phyloP scores from a whole-genome alignment of 2,888 invertebrate genomes.

The Abscondita cerata region DNA sequence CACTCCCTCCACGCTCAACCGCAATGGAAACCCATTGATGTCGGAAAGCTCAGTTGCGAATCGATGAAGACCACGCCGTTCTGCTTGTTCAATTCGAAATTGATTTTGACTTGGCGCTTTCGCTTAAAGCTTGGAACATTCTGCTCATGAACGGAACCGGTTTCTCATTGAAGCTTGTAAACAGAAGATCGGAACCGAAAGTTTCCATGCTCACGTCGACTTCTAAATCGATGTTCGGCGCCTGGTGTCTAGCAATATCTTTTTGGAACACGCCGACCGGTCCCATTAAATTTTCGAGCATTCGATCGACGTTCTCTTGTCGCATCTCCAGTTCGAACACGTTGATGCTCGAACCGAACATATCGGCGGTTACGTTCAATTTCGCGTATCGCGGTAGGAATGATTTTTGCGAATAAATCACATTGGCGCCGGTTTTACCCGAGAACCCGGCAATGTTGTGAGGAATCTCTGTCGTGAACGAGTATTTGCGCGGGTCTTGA shows the following conservation, averaged over 20 bases:
- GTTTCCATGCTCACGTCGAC: slow-evolving; percentile 80
- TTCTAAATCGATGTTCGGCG: slow-evolving; percentile 62
- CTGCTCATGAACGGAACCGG: slow-evolving; percentile 59
- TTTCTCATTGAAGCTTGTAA: slow-evolving; percentile 69
- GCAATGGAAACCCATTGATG: slow-evolving; percentile 80
- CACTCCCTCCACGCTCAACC: slow-evolving; percentile 76
- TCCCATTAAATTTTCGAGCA: slow-evolving; percentile 78
- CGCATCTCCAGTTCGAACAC: slow-evolving; percentile 76
- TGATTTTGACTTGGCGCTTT: background rate
- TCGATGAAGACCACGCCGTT: slow-evolving; percentile 79
- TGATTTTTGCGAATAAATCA: slow-evolving; percentile 84
- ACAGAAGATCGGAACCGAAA: slow-evolving; percentile 86
- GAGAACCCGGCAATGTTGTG: slow-evolving; percentile 65
- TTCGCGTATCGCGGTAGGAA: slow-evolving; percentile 77
- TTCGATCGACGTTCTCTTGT: slow-evolving; percentile 78
- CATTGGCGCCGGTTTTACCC: slow-evolving; percentile 66
- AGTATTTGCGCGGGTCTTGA: slow-evolving; percentile 81
- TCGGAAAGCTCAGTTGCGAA: slow-evolving; percentile 81
- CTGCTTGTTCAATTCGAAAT: slow-evolving; percentile 46
- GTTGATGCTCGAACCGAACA: slow-evolving; percentile 81
- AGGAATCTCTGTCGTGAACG: slow-evolving; percentile 77
- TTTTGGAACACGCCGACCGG: slow-evolving; percentile 64
- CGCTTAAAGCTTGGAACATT: background rate
- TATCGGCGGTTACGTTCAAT: slow-evolving; percentile 76
- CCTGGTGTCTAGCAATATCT: slow-evolving; percentile 61